A percentile compares a stretch with the other conserved stretches of the same genome.
Evolutionary conservation across 2,797 vertebrate species (phyloP).

Genomic region (Erpetoichthys calabaricus): DNA sequence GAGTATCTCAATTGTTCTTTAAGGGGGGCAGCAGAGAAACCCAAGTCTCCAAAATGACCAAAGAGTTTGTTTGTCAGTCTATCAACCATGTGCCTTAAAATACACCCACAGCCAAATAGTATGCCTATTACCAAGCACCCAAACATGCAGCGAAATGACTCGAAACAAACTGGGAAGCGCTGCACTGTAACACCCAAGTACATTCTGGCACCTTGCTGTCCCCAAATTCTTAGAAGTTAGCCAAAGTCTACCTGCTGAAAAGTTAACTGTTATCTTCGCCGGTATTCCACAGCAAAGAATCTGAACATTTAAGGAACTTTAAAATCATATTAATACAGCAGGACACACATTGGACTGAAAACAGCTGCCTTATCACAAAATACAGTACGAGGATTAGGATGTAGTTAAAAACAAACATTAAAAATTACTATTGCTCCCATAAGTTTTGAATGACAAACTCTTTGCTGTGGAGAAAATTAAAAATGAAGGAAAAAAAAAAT

Average conservation of each 20-base stretch:
- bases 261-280: neutral
- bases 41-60: too few relatives aligned
- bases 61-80: too few relatives aligned
- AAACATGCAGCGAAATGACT: constrained; percentile 1
- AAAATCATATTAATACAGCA: constrained; percentile 56
- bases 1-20: too few relatives aligned
- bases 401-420: constrained; percentile 61
- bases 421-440: constrained; percentile 80
- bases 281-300: constrained; percentile 48
- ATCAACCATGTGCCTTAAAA: too few relatives aligned
- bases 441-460: constrained; percentile 64
- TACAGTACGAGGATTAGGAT: constrained; percentile 85
- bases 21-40: too few relatives aligned
- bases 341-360: constrained; percentile 73
- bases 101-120: too few relatives aligned
- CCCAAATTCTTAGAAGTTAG: constrained; percentile 3
- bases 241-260: neutral
- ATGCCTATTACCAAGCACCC: too few relatives aligned
- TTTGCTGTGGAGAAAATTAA: constrained; percentile 59
- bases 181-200: neutral
- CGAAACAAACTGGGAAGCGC: neutral
- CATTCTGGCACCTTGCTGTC: neutral
- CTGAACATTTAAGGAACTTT: constrained; percentile 4
- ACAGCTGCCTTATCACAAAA: constrained; percentile 96
- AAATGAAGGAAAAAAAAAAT: constrained; percentile 37